Evolutionary conservation across 2,797 vertebrate genomes (phyloP), one percentile per base, ranked within the genome.

Genomic region (Clarias platycephalus): DNA sequence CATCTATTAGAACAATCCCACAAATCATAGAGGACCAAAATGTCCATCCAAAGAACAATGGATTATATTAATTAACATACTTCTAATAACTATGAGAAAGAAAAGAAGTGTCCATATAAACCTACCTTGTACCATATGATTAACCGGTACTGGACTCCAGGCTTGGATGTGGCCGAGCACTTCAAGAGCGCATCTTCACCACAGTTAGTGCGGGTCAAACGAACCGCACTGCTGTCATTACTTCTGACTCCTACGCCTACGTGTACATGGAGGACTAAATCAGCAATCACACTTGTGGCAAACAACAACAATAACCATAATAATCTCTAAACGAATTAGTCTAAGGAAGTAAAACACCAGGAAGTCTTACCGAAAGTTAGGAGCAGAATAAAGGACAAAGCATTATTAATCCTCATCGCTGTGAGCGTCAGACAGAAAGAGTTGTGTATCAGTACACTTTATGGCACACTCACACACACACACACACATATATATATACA

Each of bases 91-190:
- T 24, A 9, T 9, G 58, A 26, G 4, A 16, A 15, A 63, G 7
- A 62, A 13, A 40, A 3, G n/a, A n/a, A 7, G 22, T 26, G 76
- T 63, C 34, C 76, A 78, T 34, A 58, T 10, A 13, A 26, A 0
- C 82, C 82, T 86, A 95, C 94, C 91, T 93, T 93, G 82, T 93
- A 94, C 94, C 94, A 95, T 20, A 63, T 90, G 20, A 93, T 83
- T 0, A 84, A 62, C 0, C 62, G 31, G 85, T 94, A 94, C 62
- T 53, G 64, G 8, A 95, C 91, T 0, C 90, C 92, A 0, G 86
- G 31, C 9, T 86, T 70, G 10, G 0, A 0, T 0, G 2, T 0
- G 0, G 93, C 92, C 1, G 3, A 70, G 81, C 94, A 95, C 0
- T 0, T 44, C 4, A 94, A 79, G 0, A n/a, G 1, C 0, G 63